Evolutionary conservation across 2,113 vertebrate genomes (phyloP).

Genomic region (Canis aureus): DNA sequence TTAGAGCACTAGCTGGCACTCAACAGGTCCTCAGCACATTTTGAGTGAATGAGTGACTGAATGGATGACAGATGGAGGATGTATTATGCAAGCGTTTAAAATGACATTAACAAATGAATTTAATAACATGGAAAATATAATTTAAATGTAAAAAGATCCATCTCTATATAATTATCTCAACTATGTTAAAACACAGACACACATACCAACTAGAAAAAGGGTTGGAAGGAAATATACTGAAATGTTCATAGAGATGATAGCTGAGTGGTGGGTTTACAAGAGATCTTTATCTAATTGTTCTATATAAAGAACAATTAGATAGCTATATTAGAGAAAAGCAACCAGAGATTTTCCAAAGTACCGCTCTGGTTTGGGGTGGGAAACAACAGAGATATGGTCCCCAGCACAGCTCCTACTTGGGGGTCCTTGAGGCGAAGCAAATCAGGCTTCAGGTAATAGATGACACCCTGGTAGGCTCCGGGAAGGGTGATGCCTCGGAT

Average conservation of each 20-base stretch:
- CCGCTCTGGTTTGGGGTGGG: fast-evolving
- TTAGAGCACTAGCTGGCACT: neutral
- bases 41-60: neutral
- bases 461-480: conserved; percentile 92
- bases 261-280: neutral
- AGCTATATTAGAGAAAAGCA: neutral
- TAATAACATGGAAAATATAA: neutral
- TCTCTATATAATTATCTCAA: conserved; percentile 1
- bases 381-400: neutral
- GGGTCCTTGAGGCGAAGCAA: conserved; percentile 93
- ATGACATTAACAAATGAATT: conserved; percentile 3
- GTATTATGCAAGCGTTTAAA: neutral
- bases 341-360: neutral
- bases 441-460: conserved; percentile 96
- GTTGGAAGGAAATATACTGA: neutral
- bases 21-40: neutral
- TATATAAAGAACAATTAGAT: too few species aligned
- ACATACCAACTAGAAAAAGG: neutral
- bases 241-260: neutral
- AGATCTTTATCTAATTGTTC: neutral
- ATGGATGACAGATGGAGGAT: neutral
- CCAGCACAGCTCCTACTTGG: conserved; percentile 88
- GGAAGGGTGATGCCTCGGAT: conserved; percentile 94
- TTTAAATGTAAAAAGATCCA: neutral
- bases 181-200: neutral